These are phyloP conservation scores for Hirundo rustica DNA, from an alignment of 2,797 vertebrate genomes.

Conservation along the genomic window DNA sequence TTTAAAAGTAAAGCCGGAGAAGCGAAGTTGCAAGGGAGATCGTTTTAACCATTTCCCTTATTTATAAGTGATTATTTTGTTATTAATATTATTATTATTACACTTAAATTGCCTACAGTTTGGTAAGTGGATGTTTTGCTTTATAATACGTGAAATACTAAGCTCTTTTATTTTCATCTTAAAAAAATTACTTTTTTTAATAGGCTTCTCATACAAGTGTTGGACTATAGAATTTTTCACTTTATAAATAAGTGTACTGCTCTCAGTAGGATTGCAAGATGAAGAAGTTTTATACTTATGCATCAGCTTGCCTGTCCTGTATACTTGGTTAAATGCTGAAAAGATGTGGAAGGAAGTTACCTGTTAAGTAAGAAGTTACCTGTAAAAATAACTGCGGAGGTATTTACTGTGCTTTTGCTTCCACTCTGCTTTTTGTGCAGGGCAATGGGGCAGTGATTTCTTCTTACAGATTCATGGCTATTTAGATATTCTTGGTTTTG, in stretches of 20 bases:
- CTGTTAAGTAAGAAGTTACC: background rate
- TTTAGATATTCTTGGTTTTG: background rate
- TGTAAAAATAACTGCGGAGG: background rate
- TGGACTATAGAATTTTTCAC: background rate
- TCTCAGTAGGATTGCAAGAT: background rate
- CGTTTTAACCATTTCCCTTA: background rate
- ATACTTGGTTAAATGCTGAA: background rate
- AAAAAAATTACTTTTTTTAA: accelerated
- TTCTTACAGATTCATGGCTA: background rate
- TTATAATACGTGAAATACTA: background rate
- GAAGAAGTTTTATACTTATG: background rate
- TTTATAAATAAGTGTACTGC: background rate
- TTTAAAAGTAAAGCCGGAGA: conserved; percentile 31
- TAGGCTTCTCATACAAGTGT: background rate
- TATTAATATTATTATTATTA: background rate
- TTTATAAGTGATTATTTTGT: background rate
- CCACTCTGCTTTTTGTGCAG: background rate
- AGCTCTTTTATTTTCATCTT: background rate
- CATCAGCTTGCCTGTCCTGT: background rate
- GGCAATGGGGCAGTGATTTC: background rate
- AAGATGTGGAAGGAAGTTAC: background rate
- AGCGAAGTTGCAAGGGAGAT: too few relatives aligned
- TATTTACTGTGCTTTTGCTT: background rate
- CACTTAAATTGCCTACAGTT: background rate
- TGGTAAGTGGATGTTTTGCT: background rate